Conservation (phyloP, 2,888 invertebrate species). For the Polydrusus tereticollis region DNA sequence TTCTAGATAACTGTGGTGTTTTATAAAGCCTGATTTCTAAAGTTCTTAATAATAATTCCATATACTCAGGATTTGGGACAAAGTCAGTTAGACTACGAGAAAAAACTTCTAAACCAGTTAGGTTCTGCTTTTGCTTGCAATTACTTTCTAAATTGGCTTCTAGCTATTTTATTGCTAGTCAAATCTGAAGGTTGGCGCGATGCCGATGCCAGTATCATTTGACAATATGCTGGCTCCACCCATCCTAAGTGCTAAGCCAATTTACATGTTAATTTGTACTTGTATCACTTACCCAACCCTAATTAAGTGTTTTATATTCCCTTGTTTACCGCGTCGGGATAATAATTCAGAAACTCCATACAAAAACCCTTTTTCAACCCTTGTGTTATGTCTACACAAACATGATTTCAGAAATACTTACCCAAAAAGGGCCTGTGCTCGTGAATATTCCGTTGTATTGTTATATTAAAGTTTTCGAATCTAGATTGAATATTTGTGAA, state of each 20-base stretch:
- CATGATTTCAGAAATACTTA: not conserved
- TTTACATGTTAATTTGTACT: not conserved
- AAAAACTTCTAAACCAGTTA: too few relatives aligned
- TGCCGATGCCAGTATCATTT: too few relatives aligned
- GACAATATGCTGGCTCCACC: not conserved
- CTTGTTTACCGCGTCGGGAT: not conserved
- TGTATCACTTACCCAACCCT: not conserved
- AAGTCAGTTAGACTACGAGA: too few relatives aligned
- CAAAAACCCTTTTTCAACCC: not conserved
- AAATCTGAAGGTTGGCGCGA: too few relatives aligned
- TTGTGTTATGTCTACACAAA: not conserved
- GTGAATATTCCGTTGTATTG: not conserved
- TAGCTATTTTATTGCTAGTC: too few relatives aligned
- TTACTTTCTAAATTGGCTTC: too few relatives aligned
- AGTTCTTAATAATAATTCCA: too few relatives aligned
- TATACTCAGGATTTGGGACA: too few relatives aligned
- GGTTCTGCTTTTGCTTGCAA: too few relatives aligned
- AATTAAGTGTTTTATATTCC: slow-evolving; percentile 1
- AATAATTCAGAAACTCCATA: not conserved
- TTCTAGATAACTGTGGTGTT: too few relatives aligned
- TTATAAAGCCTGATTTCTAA: too few relatives aligned
- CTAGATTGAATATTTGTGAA: not conserved
- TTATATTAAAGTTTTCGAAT: not conserved
- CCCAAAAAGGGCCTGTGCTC: not conserved
- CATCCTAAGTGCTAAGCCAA: not conserved